Conservation (phyloP, 2,113 vertebrate species). For the Procavia capensis region DNA sequence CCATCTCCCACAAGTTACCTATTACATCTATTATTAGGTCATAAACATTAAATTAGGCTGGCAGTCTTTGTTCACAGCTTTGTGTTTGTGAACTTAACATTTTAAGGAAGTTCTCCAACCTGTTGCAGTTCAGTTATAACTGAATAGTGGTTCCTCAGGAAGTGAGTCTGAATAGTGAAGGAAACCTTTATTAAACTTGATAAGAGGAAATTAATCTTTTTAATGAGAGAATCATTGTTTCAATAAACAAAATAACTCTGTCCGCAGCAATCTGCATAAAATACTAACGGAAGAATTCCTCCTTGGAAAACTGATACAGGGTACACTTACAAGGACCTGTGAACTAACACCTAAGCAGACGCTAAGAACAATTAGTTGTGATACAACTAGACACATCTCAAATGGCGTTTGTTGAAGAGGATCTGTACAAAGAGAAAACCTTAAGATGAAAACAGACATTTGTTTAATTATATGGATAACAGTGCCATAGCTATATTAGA, state of each 20-base stretch:
- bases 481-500: background rate
- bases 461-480: background rate
- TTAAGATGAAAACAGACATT: background rate
- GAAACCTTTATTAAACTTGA: background rate
- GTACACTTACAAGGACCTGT: background rate
- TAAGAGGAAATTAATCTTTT: background rate
- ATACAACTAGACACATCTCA: background rate
- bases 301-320: background rate
- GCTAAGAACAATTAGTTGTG: background rate
- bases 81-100: background rate
- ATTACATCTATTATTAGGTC: background rate
- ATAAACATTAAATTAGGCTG: background rate
- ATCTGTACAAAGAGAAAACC: background rate
- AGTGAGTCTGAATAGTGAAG: background rate
- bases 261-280: background rate
- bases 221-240: background rate
- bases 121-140: no score
- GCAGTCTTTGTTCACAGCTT: background rate
- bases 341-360: background rate
- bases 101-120: background rate
- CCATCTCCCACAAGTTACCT: background rate
- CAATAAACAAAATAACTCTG: background rate
- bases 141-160: background rate
- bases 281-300: background rate
- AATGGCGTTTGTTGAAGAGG: background rate